Evolutionary conservation across 2,113 vertebrate genomes (phyloP).

Genomic region (Sander vitreus): DNA sequence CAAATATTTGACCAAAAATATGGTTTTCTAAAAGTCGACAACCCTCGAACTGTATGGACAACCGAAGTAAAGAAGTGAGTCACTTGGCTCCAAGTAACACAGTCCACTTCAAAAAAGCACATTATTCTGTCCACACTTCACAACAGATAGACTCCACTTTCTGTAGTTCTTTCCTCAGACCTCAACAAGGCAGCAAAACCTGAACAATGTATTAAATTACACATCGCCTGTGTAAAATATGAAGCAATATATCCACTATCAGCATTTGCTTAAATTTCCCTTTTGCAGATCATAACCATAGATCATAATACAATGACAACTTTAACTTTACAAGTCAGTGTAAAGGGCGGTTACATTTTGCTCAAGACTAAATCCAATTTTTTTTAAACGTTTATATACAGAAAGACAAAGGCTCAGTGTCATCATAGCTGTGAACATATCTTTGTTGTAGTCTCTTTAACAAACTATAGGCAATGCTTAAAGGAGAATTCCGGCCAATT

Average conservation of each 20-base stretch:
- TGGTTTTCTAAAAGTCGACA: slow-evolving; percentile 78
- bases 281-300: not conserved
- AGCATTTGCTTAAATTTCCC: slow-evolving; percentile 5
- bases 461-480: not conserved
- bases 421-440: not conserved
- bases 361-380: not conserved
- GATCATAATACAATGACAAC: not conserved
- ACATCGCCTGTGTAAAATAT: not conserved
- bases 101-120: slow-evolving; percentile 87
- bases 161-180: slow-evolving; percentile 51
- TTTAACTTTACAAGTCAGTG: not conserved
- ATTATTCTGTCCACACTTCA: slow-evolving; percentile 91
- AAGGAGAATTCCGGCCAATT: too few species aligned
- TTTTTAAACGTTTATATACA: not conserved
- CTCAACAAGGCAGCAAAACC: slow-evolving; percentile 51
- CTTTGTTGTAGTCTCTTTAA: not conserved
- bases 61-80: slow-evolving; percentile 83
- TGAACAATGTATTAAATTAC: slow-evolving; percentile 28
- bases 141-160: slow-evolving; percentile 83
- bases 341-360: not conserved
- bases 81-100: slow-evolving; percentile 73
- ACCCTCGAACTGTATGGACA: slow-evolving; percentile 79
- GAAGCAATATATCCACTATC: not conserved
- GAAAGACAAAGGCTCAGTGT: not conserved
- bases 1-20: slow-evolving; percentile 25